phyloP scores from a whole-genome alignment of 1,140 invertebrate genomes.

The Nebria ingens region DNA sequence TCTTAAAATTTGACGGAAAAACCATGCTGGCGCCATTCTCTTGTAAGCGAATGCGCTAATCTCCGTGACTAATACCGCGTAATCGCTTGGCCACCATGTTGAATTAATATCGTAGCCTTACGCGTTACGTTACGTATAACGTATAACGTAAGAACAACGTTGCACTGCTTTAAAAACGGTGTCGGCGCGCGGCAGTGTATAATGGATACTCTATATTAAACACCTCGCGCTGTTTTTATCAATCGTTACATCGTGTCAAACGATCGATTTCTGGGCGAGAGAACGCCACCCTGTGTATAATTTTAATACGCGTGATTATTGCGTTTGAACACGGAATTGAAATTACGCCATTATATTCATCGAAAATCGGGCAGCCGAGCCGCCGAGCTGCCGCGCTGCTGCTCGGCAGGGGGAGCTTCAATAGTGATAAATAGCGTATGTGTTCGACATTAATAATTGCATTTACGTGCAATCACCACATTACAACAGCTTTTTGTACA shows the following conservation, averaged over 20 bases:
- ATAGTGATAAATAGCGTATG: constrained; percentile 8
- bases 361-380: too few relatives aligned
- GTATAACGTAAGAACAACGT: too few relatives aligned
- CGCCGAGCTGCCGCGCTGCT: too few relatives aligned
- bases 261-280: not conserved
- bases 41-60: too few relatives aligned
- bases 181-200: not conserved
- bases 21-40: too few relatives aligned
- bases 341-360: constrained; percentile 5
- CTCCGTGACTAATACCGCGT: constrained; percentile 1
- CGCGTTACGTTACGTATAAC: too few relatives aligned
- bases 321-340: constrained; percentile 1
- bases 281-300: not conserved
- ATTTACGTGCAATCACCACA: constrained; percentile 6
- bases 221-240: not conserved
- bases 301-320: constrained; percentile 7
- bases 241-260: not conserved
- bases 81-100: constrained; percentile 6
- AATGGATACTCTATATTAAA: not conserved
- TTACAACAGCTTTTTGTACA: not conserved
- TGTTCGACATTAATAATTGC: constrained; percentile 8
- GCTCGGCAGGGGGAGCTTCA: not conserved
- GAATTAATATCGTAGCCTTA: constrained; percentile 3
- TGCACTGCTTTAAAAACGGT: too few relatives aligned
- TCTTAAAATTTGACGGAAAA: too few relatives aligned